Conservation (phyloP, 2,888 invertebrate genomes). For the Drosophila lutescens region DNA sequence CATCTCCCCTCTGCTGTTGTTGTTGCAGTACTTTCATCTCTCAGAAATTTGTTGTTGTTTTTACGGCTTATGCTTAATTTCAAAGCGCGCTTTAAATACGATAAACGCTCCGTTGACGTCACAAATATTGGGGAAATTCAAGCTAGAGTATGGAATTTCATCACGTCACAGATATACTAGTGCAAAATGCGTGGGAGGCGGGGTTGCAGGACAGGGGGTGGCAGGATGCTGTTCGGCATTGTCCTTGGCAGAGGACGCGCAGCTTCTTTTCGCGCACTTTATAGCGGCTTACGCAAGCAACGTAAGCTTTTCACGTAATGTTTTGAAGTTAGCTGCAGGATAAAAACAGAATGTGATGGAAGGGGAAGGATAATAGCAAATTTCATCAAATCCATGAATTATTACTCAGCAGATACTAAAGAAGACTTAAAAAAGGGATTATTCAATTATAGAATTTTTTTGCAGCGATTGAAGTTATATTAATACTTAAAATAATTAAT, state of each 20-base stretch:
- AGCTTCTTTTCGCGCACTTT: constrained; percentile 45
- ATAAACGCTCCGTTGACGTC: constrained; percentile 48
- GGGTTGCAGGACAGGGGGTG: not conserved
- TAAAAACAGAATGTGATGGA: not conserved
- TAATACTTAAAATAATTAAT: no score
- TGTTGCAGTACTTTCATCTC: constrained; percentile 31
- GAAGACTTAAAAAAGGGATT: no score
- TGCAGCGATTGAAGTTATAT: no score
- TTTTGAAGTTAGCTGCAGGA: not conserved
- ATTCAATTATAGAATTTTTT: no score
- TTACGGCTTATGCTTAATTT: constrained; percentile 31
- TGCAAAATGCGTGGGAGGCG: not conserved
- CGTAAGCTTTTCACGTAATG: constrained; percentile 48
- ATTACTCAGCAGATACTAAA: not conserved
- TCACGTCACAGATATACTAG: constrained; percentile 20
- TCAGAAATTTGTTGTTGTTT: constrained; percentile 21
- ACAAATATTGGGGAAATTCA: constrained; percentile 26
- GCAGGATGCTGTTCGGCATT: constrained; percentile 57
- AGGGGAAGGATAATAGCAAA: not conserved
- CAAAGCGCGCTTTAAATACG: constrained; percentile 17
- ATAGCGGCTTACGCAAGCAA: constrained; percentile 60
- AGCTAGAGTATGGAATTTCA: constrained; percentile 20
- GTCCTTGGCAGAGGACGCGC: constrained; percentile 71
- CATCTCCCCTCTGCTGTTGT: constrained; percentile 15
- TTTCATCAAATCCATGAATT: not conserved